phyloP scores from a whole-genome alignment of 2,113 vertebrate genomes.

The Platichthys flesus region DNA sequence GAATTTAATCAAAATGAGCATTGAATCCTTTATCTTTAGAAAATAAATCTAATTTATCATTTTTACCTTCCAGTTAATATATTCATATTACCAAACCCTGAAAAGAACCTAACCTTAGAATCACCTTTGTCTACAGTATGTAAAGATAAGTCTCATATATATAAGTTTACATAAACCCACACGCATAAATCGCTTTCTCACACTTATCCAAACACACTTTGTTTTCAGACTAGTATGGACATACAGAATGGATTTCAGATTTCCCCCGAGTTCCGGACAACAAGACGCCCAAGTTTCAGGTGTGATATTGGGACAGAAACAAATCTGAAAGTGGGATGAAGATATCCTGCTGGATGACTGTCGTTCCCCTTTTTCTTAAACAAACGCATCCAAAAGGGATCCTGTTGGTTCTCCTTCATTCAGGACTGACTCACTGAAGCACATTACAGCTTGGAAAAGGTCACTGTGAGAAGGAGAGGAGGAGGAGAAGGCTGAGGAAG shows the following conservation, averaged over 20 bases:
- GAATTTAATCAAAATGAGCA: background rate
- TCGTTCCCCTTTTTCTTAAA: no score
- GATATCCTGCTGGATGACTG: no score
- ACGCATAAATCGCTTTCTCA: background rate
- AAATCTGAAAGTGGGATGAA: background rate
- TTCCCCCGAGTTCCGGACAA: slow-evolving; percentile 33
- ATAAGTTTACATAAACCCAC: no score
- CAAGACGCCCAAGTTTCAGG: slow-evolving; percentile 21
- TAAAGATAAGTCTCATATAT: no score
- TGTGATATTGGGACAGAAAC: slow-evolving; percentile 27
- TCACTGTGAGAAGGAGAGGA: slow-evolving; percentile 4
- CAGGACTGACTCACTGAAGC: background rate
- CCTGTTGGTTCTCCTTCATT: background rate
- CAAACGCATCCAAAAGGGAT: background rate
- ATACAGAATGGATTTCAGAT: slow-evolving; percentile 19
- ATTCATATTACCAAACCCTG: no score
- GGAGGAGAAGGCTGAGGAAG: background rate
- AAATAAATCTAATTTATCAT: no score
- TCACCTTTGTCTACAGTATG: no score
- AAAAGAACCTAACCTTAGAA: no score
- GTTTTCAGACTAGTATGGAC: slow-evolving; percentile 11
- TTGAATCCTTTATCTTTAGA: background rate
- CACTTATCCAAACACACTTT: slow-evolving; percentile 4
- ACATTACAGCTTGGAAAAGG: slow-evolving; percentile 6
- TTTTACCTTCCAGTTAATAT: no score